Percentiles rank a stretch among this genome's conserved stretches.
Conservation (phyloP, 2,113 vertebrate genomes). For the Mormoops blainvillei region DNA sequence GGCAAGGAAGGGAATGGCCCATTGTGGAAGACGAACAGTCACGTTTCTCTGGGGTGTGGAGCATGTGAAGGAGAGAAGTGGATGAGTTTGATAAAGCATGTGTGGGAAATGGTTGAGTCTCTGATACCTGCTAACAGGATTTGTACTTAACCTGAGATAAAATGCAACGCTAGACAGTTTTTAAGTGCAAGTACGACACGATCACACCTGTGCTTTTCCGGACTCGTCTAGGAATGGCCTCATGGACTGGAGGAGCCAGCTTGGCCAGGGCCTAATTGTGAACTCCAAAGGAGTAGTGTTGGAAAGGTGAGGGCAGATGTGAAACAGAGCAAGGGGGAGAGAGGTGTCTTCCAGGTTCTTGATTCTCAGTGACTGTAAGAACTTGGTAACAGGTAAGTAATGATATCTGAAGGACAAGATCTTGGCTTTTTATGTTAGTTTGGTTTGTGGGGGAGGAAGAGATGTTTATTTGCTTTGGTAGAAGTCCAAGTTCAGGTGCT, state of each 20-base stretch:
- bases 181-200: not conserved
- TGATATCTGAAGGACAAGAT: not conserved
- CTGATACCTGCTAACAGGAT: not conserved
- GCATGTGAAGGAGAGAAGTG: not conserved
- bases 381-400: not conserved
- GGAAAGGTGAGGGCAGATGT: not conserved
- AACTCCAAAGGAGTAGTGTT: not conserved
- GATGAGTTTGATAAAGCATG: not conserved
- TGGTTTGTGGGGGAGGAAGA: not conserved
- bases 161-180: not conserved
- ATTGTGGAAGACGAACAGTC: not conserved
- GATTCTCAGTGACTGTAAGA: not conserved
- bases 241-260: too few relatives aligned
- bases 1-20: fast-evolving
- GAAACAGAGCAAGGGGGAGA: not conserved
- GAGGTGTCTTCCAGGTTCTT: not conserved
- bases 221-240: too few relatives aligned
- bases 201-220: not conserved
- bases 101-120: not conserved
- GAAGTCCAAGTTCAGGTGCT: not conserved
- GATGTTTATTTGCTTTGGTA: not conserved
- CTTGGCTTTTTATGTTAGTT: not conserved
- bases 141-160: not conserved
- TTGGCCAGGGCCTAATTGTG: too few relatives aligned
- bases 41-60: not conserved